These are phyloP conservation scores for Parasteatoda tepidariorum DNA, from an alignment of 1,140 invertebrate species.

Conservation along the genomic window DNA sequence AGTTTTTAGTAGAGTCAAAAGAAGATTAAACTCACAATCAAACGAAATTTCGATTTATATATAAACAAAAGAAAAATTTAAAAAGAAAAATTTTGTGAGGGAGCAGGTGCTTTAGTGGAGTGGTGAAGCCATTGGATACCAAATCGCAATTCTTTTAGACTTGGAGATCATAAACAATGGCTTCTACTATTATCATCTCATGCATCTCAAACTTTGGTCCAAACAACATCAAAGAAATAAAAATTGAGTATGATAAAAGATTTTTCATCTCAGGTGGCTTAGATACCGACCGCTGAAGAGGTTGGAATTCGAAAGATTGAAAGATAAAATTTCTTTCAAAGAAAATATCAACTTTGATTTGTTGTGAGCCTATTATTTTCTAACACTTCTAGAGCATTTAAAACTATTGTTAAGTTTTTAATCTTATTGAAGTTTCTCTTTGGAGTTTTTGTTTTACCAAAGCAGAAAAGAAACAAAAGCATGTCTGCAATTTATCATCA, in stretches of 20 bases:
- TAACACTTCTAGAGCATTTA: too few relatives aligned
- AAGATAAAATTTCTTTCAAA: neutral
- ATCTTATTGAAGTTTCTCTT: too few relatives aligned
- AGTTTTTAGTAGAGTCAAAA: too few relatives aligned
- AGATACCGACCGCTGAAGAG: neutral
- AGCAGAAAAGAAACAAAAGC: too few relatives aligned
- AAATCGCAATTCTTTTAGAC: constrained; percentile 3
- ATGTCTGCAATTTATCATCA: too few relatives aligned
- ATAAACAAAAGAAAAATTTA: neutral
- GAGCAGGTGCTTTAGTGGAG: constrained; percentile 21
- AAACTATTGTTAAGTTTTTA: too few relatives aligned
- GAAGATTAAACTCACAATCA: too few relatives aligned
- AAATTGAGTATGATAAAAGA: neutral
- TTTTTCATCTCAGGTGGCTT: constrained; percentile 16
- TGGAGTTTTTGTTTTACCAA: too few relatives aligned
- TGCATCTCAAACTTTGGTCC: constrained; percentile 49
- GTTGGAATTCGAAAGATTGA: neutral
- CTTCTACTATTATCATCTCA: constrained; percentile 48
- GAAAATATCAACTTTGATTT: neutral
- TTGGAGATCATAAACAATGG: constrained; percentile 47
- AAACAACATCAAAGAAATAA: constrained; percentile 29
- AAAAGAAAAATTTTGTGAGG: neutral
- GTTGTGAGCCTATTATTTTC: too few relatives aligned
- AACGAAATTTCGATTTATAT: too few relatives aligned
- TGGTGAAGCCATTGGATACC: neutral